Base-by-base conservation (phyloP, 53 echinoderm and acorn worm genomes). In the Stichopus horrens region DNA sequence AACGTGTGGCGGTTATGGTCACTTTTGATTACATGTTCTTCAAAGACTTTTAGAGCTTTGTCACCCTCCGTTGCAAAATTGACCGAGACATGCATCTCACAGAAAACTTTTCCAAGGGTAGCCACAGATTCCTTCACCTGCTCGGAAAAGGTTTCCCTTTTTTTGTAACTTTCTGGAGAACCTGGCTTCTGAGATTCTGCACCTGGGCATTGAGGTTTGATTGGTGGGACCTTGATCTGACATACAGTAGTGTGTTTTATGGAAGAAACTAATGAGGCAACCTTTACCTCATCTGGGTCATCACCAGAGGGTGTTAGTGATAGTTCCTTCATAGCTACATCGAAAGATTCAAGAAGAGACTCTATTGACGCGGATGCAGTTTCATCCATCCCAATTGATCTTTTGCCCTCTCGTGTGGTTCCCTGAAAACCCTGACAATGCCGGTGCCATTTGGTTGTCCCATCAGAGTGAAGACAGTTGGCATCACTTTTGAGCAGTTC, bases 391-490 rank as follows among this genome's bases (percentile, higher is more conserved):
- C 93, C 89, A 16, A 91, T 90, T 76, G 82, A 91, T 11, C 63
- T 76, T 73, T 90, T 88, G 6, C 89, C 91, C 76, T 88, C 74
- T 14, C 5, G 51, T 21, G 77, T 23, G 23, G 90, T 90, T 5
- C 77, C 85, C 73, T 93, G 93, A 23, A 90, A 93, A 8, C 91
- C 89, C 54, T 93, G 93, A 63, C 90, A 91, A 51, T 91, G 91
- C 19, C 59, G 57, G 55, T 91, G 90, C 76, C 84, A 93, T 78
- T 88, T 93, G 8, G 91, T 88, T 21, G 90, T 91, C 6, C 84
- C 90, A 57, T 93, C 93, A 55, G 77, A 76, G 56, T 90, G 90
- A 0, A 93, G 68, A 11, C 77, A 76, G 76, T 91, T 90, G 54
- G 6, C 83, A 16, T 74, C 90, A 9, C 77, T 75, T 57, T 91